These are phyloP conservation scores for Chiloscyllium punctatum DNA, from an alignment of 2,797 vertebrate species.

Conservation along the genomic window DNA sequence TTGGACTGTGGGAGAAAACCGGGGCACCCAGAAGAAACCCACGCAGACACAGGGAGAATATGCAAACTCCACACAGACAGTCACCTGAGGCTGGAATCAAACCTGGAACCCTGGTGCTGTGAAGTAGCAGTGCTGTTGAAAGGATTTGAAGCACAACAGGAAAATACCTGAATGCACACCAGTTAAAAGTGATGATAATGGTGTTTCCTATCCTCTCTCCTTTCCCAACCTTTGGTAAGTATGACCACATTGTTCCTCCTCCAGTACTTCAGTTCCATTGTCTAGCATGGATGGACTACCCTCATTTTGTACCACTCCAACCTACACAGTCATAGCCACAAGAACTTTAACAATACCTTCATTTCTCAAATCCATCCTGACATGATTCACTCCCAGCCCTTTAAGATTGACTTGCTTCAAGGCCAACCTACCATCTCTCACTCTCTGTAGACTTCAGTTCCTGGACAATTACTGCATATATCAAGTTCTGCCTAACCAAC, in stretches of 20 bases:
- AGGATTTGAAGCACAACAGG: background rate
- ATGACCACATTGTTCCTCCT: background rate
- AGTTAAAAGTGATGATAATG: background rate
- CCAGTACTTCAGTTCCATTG: background rate
- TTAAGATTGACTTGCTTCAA: background rate
- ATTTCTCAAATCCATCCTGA: background rate
- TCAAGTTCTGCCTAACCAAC: background rate
- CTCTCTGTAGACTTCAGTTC: background rate
- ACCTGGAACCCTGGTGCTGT: no score
- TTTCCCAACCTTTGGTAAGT: background rate
- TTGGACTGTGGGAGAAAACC: no score
- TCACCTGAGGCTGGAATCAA: no score
- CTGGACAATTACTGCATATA: background rate
- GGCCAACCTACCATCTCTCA: background rate
- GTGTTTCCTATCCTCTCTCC: background rate
- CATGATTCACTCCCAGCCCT: background rate
- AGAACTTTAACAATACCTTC: background rate
- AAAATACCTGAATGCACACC: background rate
- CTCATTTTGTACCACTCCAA: background rate
- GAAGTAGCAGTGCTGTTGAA: background rate
- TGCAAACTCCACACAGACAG: no score
- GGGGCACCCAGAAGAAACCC: no score
- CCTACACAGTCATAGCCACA: background rate
- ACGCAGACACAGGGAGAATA: no score
- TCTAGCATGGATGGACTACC: background rate